Evolutionary conservation across 2,113 vertebrate genomes (phyloP).

Genomic region (Tetrao urogallus): DNA sequence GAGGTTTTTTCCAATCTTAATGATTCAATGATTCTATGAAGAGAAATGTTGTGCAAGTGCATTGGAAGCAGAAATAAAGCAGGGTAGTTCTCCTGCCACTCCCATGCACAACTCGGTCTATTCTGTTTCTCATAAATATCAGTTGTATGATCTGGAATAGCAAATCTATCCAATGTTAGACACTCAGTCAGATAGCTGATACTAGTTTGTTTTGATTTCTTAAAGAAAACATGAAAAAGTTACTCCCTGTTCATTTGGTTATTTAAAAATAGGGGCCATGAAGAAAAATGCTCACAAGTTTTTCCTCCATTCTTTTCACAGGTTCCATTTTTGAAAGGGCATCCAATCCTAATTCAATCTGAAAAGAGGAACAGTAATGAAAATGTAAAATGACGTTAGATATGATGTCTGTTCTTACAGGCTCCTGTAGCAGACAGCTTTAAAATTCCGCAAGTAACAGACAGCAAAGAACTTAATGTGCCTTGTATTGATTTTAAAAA

Average conservation of each 20-base stretch:
- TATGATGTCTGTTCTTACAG: not conserved
- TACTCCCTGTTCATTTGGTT: not conserved
- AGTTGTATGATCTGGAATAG: not conserved
- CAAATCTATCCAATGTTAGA: not conserved
- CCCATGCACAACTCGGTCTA: not conserved
- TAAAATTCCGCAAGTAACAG: not conserved
- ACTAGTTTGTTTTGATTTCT: constrained; percentile 35
- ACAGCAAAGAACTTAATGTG: not conserved
- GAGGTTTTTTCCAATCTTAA: too few relatives aligned
- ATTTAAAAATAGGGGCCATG: constrained; percentile 5
- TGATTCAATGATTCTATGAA: not conserved
- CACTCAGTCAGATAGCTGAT: constrained; percentile 22
- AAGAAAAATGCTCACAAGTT: not conserved
- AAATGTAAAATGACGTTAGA: not conserved
- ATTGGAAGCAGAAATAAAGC: not conserved
- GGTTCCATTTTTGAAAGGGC: not conserved
- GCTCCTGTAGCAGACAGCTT: not conserved
- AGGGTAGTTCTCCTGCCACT: not conserved
- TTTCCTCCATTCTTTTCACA: constrained; percentile 2
- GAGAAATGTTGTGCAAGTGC: not conserved
- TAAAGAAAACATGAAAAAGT: constrained; percentile 26
- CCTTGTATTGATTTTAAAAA: not conserved
- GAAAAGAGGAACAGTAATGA: not conserved
- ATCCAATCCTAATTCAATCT: not conserved
- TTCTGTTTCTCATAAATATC: constrained; percentile 7